Percentiles rank a stretch among this genome's conserved stretches.
phyloP scores from a whole-genome alignment of 1,140 invertebrate species.

The Drosophila micromelanica region DNA sequence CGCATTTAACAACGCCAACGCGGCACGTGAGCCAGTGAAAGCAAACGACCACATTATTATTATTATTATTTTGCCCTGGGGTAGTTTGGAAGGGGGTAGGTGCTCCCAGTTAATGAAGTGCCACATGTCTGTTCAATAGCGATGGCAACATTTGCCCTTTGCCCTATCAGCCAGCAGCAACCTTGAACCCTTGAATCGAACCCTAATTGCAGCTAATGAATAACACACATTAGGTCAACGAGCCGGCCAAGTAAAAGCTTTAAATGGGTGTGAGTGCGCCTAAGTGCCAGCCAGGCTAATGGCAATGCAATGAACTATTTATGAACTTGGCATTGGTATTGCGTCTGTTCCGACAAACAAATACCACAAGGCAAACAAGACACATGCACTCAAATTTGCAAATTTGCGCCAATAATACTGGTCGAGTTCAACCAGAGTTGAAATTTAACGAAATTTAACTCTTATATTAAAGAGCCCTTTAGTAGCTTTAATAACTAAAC shows the following conservation, averaged over 20 bases:
- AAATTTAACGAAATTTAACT: too few species aligned
- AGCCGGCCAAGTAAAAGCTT: slow-evolving; percentile 24
- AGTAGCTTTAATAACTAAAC: too few species aligned
- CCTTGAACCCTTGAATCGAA: slow-evolving; percentile 73
- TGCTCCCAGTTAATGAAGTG: slow-evolving; percentile 64
- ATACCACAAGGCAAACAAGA: too few species aligned
- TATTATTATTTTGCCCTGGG: slow-evolving; percentile 42
- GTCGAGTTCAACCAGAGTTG: too few species aligned
- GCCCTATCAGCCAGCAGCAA: slow-evolving; percentile 25
- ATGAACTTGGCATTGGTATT: slow-evolving; percentile 21
- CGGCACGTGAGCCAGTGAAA: slow-evolving; percentile 67
- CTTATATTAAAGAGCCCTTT: too few species aligned
- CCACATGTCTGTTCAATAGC: slow-evolving; percentile 43
- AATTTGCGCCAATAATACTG: too few species aligned
- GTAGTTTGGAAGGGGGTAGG: too few species aligned
- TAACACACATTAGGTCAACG: slow-evolving; percentile 70
- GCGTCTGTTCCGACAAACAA: not conserved
- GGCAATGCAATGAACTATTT: slow-evolving; percentile 64
- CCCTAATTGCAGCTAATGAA: slow-evolving; percentile 77
- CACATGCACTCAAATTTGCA: too few species aligned
- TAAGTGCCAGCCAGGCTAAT: slow-evolving; percentile 46
- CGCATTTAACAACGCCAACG: slow-evolving; percentile 57
- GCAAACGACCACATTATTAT: slow-evolving; percentile 77
- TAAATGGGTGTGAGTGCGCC: slow-evolving; percentile 15
- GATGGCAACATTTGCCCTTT: slow-evolving; percentile 20